Evolutionary conservation across 2,888 invertebrate genomes (phyloP), one percentile per base, ranked within the genome.

Genomic region (Chaetoderma sp.): DNA sequence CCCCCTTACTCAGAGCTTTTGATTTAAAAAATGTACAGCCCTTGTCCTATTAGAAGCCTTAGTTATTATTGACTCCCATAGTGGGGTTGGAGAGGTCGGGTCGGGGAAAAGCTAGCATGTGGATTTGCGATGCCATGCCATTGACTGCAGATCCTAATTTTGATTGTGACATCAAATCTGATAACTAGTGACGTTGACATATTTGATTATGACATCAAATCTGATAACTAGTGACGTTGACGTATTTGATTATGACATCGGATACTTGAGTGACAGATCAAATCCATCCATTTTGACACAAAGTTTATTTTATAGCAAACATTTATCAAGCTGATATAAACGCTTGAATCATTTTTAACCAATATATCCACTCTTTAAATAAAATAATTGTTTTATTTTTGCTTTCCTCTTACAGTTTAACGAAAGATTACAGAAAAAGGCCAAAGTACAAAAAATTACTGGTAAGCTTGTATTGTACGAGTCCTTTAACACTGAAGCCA

Each of bases 371-470:
- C 25, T 39, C 47, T 58, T 33, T 60, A 56, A 28, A 42, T 45
- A 39, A 67, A 54, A 13, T 70, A 67, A 54, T 67, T 71, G 18
- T 27, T 67, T 45, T 60, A 67, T 65, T 65, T 70, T 57, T 58
- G 61, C 45, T 63, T 52, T 63, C 68, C 71, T 65, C 65, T 89
- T 88, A 8, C 88, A 95, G 95, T 89, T 90, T 98, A 86, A 95
- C 93, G 76, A 98, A 98, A 89, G 94, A 98, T 89, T 95, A 94
- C 87, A 91, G 92, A 85, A 91, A 93, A 81, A 91, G 98, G 79
- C 98, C 98, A 69, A 98, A 98, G 88, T 98, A 98, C 89, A 93
- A 91, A 73, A 93, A 94, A 86, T 90, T 98, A 16, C 89, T 97
- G 85, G 86, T 87, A 73, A 80, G 85, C 73, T n/a, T 18, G 30